A percentile compares a stretch with the other conserved stretches of the same genome.
Conservation (phyloP, 1,140 invertebrate genomes). For the Drosophila arawakana region DNA sequence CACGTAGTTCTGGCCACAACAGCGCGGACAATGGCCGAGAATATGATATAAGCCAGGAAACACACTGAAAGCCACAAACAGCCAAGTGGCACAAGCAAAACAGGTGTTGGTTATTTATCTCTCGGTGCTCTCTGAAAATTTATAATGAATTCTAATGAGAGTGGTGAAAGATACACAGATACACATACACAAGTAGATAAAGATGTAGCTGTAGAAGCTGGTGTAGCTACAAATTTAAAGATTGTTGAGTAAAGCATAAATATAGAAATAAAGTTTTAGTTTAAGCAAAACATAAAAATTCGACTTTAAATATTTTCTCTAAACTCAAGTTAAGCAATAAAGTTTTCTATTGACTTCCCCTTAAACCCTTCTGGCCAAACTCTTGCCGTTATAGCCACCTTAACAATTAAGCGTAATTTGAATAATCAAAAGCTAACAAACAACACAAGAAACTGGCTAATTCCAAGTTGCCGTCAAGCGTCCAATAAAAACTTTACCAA, state of each 20-base stretch:
- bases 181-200: background rate
- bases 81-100: slow-evolving; percentile 12
- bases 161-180: slow-evolving; percentile 17
- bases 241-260: background rate
- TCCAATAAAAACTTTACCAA: slow-evolving; percentile 76
- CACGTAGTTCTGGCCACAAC: slow-evolving; percentile 37
- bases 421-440: slow-evolving; percentile 81
- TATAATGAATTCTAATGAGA: slow-evolving; percentile 76
- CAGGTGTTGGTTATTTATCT: slow-evolving; percentile 64
- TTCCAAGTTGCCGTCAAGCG: slow-evolving; percentile 35
- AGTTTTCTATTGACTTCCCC: background rate
- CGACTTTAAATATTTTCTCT: no score
- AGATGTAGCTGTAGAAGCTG: background rate
- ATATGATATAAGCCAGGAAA: slow-evolving; percentile 34
- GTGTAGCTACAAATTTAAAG: background rate
- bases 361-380: background rate
- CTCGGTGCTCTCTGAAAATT: slow-evolving; percentile 18
- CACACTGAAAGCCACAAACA: background rate
- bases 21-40: slow-evolving; percentile 23
- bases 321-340: background rate
- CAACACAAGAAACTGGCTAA: slow-evolving; percentile 44
- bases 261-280: background rate
- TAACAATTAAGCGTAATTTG: slow-evolving; percentile 80
- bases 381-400: slow-evolving; percentile 56
- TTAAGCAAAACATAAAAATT: no score